Evolutionary conservation across 2,888 invertebrate genomes (phyloP).

Genomic region (Stegophylla sp.): DNA sequence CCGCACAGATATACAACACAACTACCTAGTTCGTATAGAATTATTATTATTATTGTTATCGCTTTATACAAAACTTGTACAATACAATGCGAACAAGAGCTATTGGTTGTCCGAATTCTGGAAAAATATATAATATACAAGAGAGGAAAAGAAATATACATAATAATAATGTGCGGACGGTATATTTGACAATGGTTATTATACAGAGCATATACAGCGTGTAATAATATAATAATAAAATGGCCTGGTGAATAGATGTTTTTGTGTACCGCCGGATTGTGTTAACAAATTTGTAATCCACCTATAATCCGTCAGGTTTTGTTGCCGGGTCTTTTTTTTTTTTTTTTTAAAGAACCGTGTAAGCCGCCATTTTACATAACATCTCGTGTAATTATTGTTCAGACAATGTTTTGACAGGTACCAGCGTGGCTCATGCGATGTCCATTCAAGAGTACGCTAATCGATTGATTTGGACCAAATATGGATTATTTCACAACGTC

Average conservation of each 20-base stretch:
- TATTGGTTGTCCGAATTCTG: constrained; percentile 53
- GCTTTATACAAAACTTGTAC: constrained; percentile 21
- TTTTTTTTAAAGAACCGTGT: constrained; percentile 39
- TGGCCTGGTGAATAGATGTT: constrained; percentile 49
- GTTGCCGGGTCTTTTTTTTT: constrained; percentile 42
- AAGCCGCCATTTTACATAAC: constrained; percentile 58
- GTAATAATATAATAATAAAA: constrained; percentile 57
- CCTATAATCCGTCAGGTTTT: constrained; percentile 52
- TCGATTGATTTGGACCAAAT: constrained; percentile 48
- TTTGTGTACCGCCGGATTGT: constrained; percentile 55
- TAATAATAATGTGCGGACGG: constrained; percentile 55
- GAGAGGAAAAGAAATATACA: constrained; percentile 26
- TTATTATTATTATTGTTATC: constrained; percentile 49
- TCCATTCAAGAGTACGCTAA: constrained; percentile 32
- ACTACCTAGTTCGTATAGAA: constrained; percentile 27
- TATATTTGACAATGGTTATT: constrained; percentile 52
- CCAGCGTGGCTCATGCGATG: constrained; percentile 5
- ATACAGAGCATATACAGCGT: constrained; percentile 33
- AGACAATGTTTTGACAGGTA: constrained; percentile 55
- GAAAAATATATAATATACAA: constrained; percentile 37
- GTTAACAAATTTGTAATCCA: constrained; percentile 58
- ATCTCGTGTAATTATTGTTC: constrained; percentile 54
- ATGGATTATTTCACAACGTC: constrained; percentile 24
- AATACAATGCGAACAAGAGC: constrained; percentile 40
- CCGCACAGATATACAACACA: background rate